phyloP scores from a whole-genome alignment of 2,888 invertebrate species.

The Saturnia pavonia region DNA sequence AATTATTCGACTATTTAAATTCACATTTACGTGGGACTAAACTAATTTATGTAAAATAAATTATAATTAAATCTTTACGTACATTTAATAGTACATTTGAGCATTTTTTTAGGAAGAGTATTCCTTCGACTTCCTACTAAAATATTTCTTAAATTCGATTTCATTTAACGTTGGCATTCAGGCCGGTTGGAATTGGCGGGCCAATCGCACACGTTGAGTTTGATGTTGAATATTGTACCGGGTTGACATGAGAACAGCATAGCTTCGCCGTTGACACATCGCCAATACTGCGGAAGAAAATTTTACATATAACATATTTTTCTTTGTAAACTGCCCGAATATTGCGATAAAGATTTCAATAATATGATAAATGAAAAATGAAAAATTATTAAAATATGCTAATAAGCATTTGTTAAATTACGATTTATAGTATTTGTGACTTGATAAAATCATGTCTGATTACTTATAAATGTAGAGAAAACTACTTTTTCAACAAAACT shows the following conservation, averaged over 20 bases:
- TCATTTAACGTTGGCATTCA: constrained; percentile 62
- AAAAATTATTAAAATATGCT: no score
- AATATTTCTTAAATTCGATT: not conserved
- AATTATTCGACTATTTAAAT: not conserved
- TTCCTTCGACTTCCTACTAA: not conserved
- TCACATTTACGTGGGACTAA: not conserved
- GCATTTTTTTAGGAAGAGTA: not conserved
- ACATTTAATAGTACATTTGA: not conserved
- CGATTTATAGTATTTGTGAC: not conserved
- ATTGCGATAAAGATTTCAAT: no score
- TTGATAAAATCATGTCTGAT: not conserved
- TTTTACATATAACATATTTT: constrained; percentile 13
- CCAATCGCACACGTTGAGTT: constrained; percentile 90
- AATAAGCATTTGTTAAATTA: not conserved
- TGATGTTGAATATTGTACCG: constrained; percentile 88
- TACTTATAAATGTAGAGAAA: not conserved
- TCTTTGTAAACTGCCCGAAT: not conserved
- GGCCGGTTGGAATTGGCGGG: constrained; percentile 86
- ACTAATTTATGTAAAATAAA: not conserved
- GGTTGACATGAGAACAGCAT: constrained; percentile 87
- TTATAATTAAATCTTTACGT: not conserved
- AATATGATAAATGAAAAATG: no score
- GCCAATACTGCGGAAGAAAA: constrained; percentile 86
- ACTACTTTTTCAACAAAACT: not conserved
- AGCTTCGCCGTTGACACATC: constrained; percentile 90